Evolutionary conservation across 2,797 vertebrate species (phyloP).

Genomic region (Hoplostethus mediterraneus): DNA sequence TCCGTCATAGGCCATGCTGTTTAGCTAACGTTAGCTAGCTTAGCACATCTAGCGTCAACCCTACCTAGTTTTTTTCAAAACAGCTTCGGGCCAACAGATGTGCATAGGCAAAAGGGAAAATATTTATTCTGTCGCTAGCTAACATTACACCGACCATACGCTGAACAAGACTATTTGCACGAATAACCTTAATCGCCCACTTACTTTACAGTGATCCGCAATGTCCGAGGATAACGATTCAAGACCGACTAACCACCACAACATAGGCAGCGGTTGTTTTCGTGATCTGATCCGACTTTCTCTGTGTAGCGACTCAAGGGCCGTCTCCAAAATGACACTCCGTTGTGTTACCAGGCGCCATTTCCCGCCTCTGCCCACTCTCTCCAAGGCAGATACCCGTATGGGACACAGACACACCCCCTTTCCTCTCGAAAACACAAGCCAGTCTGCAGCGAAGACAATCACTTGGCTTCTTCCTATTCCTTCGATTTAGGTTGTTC

Average conservation of each 20-base stretch:
- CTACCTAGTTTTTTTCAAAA: conserved; percentile 38
- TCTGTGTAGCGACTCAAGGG: conserved; percentile 56
- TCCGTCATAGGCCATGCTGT: conserved; percentile 60
- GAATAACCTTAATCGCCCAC: conserved; percentile 30
- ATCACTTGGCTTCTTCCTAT: neutral
- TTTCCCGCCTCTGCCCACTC: conserved; percentile 84
- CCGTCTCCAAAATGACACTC: conserved; percentile 75
- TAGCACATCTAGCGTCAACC: conserved; percentile 56
- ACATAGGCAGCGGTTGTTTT: conserved; percentile 48
- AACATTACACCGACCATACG: conserved; percentile 48
- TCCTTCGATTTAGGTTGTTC: neutral
- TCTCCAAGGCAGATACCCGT: conserved; percentile 79
- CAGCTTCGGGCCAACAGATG: conserved; percentile 62
- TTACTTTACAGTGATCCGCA: conserved; percentile 75
- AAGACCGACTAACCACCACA: conserved; percentile 63
- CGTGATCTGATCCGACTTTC: conserved; percentile 29
- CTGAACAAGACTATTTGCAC: conserved; percentile 17
- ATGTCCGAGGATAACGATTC: conserved; percentile 52
- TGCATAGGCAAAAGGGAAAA: conserved; percentile 38
- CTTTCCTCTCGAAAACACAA: conserved; percentile 71
- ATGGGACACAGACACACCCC: conserved; percentile 84
- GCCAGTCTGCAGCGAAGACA: conserved; percentile 23
- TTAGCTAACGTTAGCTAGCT: conserved; percentile 58
- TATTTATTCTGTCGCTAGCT: conserved; percentile 35
- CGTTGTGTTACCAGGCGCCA: conserved; percentile 82